Conservation (phyloP, 2,797 vertebrate genomes). For the Champsocephalus esox region DNA sequence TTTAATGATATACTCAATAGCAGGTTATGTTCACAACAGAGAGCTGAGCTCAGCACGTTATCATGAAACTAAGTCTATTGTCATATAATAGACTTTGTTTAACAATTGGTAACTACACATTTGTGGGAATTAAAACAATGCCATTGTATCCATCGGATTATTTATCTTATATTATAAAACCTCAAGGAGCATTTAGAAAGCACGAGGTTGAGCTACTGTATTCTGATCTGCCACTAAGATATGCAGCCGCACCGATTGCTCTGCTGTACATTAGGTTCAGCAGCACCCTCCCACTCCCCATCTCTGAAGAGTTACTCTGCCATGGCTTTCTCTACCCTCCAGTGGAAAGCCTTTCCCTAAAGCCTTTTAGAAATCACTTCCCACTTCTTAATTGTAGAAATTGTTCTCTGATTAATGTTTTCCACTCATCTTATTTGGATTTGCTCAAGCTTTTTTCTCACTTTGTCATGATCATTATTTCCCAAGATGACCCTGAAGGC, state of each 20-base stretch:
- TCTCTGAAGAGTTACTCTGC: slow-evolving; percentile 67
- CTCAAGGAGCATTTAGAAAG: slow-evolving; percentile 35
- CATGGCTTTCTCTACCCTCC: slow-evolving; percentile 63
- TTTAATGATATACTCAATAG: background rate
- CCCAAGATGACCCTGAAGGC: slow-evolving; percentile 12
- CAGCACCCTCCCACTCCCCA: slow-evolving; percentile 56
- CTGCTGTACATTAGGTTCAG: slow-evolving; percentile 55
- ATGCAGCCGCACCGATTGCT: slow-evolving; percentile 44
- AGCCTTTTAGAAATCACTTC: slow-evolving; percentile 78
- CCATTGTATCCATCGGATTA: slow-evolving; percentile 26
- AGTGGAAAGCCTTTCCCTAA: slow-evolving; percentile 67
- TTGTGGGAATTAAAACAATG: slow-evolving; percentile 21
- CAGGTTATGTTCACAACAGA: background rate
- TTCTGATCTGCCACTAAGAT: slow-evolving; percentile 38
- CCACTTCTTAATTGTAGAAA: slow-evolving; percentile 61
- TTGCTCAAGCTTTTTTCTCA: background rate
- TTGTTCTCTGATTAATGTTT: slow-evolving; percentile 25
- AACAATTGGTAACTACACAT: slow-evolving; percentile 16
- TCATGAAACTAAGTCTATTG: background rate
- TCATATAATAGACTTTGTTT: slow-evolving; percentile 12
- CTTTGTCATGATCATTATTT: slow-evolving; percentile 5
- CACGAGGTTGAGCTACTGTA: slow-evolving; percentile 21
- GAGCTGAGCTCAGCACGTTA: background rate
- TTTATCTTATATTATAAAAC: slow-evolving; percentile 35
- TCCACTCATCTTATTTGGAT: background rate